These are phyloP conservation scores for Sinocyclocheilus maitianheensis DNA, from an alignment of 2,113 vertebrate genomes.

Conservation along the genomic window DNA sequence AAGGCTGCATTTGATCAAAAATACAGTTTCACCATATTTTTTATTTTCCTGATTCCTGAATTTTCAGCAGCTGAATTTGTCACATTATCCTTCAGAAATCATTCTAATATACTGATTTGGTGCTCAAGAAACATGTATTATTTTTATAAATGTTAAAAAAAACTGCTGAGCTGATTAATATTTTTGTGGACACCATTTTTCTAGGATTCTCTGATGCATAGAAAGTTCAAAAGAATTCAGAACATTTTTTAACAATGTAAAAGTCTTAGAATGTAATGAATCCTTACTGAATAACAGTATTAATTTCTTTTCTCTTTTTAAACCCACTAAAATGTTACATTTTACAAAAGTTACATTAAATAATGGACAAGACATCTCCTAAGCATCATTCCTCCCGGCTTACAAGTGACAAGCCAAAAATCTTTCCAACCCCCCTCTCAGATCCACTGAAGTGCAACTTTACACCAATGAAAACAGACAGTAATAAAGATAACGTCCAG, in stretches of 20 bases:
- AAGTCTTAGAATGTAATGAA: background rate
- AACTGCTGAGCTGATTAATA: background rate
- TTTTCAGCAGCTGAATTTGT: no score
- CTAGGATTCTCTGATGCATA: background rate
- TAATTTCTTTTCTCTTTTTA: background rate
- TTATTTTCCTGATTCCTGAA: no score
- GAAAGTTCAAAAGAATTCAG: background rate
- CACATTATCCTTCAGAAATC: background rate
- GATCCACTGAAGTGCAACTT: conserved; percentile 3
- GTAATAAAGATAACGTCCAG: background rate
- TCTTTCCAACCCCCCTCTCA: background rate
- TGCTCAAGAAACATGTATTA: background rate
- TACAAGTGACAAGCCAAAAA: background rate
- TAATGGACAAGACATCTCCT: background rate
- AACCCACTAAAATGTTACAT: no score
- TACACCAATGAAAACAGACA: conserved; percentile 23
- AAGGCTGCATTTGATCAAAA: background rate
- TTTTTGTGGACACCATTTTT: background rate
- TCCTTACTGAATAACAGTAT: background rate
- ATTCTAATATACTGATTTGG: background rate
- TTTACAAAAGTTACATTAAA: no score
- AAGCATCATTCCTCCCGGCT: background rate
- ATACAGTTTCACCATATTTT: no score
- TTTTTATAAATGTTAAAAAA: background rate
- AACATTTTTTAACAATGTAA: background rate